phyloP scores from a whole-genome alignment of 2,888 invertebrate species.

The Acleris sparsana region DNA sequence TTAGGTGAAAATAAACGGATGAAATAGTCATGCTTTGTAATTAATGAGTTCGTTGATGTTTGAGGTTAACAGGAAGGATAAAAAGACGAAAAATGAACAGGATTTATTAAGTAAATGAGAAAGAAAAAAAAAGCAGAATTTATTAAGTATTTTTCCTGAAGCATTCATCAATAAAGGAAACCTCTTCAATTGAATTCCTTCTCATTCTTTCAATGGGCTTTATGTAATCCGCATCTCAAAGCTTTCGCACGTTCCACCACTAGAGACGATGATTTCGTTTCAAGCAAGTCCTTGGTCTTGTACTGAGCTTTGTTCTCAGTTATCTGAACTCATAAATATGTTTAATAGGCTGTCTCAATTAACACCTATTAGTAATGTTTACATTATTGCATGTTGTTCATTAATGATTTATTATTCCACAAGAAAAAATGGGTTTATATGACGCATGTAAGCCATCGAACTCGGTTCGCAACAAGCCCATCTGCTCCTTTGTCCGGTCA shows the following conservation, averaged over 20 bases:
- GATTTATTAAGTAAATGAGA: not conserved
- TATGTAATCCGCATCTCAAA: slow-evolving; percentile 4
- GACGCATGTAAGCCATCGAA: slow-evolving; percentile 69
- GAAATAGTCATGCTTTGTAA: slow-evolving; percentile 11
- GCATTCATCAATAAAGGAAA: too few relatives aligned
- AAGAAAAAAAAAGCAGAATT: not conserved
- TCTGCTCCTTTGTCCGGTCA: slow-evolving; percentile 70
- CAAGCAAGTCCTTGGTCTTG: slow-evolving; percentile 4
- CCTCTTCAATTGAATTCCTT: not conserved
- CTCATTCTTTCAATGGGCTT: not conserved
- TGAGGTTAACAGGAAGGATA: not conserved
- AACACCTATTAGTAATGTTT: slow-evolving; percentile 10
- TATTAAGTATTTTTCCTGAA: too few relatives aligned
- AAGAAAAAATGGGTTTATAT: slow-evolving; percentile 48
- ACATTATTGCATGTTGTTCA: not conserved
- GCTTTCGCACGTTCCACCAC: not conserved
- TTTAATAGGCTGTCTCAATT: slow-evolving; percentile 10
- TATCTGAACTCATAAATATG: slow-evolving; percentile 21
- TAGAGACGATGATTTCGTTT: not conserved
- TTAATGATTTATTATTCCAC: not conserved
- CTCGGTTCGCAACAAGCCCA: slow-evolving; percentile 58
- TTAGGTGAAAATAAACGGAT: slow-evolving; percentile 6
- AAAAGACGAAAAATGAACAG: not conserved
- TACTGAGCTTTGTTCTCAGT: slow-evolving; percentile 14
- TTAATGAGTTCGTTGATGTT: slow-evolving; percentile 16